Conservation (phyloP, 2,888 invertebrate species). For the Chorisops tibialis region DNA sequence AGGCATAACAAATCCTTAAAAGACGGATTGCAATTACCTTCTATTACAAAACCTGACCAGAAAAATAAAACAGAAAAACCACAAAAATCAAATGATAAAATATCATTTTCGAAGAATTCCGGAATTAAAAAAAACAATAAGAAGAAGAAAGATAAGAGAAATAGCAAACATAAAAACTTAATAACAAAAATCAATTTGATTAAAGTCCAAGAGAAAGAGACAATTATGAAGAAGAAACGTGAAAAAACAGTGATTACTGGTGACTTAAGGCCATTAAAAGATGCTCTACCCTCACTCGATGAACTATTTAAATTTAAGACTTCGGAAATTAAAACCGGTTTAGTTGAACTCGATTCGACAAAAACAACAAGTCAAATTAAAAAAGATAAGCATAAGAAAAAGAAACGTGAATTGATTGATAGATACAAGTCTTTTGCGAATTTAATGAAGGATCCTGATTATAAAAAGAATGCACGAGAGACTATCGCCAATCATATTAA, state of each 20-base stretch:
- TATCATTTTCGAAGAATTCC: constrained; percentile 42
- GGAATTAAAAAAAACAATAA: constrained; percentile 7
- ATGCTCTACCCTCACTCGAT: constrained; percentile 47
- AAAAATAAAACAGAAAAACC: background rate
- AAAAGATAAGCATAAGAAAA: constrained; percentile 42
- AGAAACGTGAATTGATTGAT: background rate
- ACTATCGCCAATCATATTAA: constrained; percentile 44
- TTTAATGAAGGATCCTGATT: constrained; percentile 44
- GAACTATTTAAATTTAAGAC: constrained; percentile 43
- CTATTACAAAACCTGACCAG: background rate
- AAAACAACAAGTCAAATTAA: constrained; percentile 12
- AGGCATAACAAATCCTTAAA: background rate
- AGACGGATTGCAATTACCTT: background rate
- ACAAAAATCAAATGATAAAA: constrained; percentile 56
- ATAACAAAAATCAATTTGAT: constrained; percentile 42
- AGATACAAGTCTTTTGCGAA: constrained; percentile 41
- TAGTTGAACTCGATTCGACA: constrained; percentile 29
- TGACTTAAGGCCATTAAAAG: constrained; percentile 45
- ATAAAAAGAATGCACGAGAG: constrained; percentile 46
- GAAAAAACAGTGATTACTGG: constrained; percentile 37
- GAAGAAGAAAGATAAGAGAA: constrained; percentile 45
- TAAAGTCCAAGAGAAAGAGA: constrained; percentile 43
- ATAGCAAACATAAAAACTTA: constrained; percentile 43
- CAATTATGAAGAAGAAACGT: constrained; percentile 32
- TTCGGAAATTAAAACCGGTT: constrained; percentile 37